Evolutionary conservation across 2,888 invertebrate genomes (phyloP).

Genomic region (Falcaria lacertinaria): DNA sequence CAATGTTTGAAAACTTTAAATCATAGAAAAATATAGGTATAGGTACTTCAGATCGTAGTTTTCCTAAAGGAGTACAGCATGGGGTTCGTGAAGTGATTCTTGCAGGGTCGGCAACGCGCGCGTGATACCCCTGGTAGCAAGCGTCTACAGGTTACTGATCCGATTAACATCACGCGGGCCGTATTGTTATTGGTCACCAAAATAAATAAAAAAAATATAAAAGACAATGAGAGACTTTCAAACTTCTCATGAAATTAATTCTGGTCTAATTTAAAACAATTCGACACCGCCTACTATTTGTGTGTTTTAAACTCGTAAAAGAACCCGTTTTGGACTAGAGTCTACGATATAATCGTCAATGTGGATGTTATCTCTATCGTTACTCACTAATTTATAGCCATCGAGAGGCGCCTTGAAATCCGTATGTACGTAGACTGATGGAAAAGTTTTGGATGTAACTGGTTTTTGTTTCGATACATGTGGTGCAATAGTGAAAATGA

Average conservation of each 20-base stretch:
- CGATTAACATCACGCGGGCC: no score
- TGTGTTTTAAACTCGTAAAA: neutral
- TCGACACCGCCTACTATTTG: neutral
- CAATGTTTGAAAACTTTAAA: no score
- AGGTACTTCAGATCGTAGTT: no score
- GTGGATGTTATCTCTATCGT: neutral
- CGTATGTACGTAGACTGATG: neutral
- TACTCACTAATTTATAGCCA: neutral
- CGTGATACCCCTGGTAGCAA: no score
- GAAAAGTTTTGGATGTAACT: neutral
- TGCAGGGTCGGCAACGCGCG: no score
- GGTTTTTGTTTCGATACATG: neutral
- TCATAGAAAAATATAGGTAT: no score
- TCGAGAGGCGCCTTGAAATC: neutral
- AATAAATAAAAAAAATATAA: no score
- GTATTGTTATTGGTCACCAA: no score
- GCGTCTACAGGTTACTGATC: no score
- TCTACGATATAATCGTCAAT: neutral
- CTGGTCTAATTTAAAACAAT: neutral
- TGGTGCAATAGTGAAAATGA: neutral
- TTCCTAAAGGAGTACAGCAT: no score
- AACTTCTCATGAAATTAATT: neutral
- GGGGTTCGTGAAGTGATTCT: no score
- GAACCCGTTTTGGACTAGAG: neutral
- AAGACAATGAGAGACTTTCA: no score